Evolutionary conservation across 2,113 vertebrate species (phyloP).

Genomic region (Oceanodroma tethys): DNA sequence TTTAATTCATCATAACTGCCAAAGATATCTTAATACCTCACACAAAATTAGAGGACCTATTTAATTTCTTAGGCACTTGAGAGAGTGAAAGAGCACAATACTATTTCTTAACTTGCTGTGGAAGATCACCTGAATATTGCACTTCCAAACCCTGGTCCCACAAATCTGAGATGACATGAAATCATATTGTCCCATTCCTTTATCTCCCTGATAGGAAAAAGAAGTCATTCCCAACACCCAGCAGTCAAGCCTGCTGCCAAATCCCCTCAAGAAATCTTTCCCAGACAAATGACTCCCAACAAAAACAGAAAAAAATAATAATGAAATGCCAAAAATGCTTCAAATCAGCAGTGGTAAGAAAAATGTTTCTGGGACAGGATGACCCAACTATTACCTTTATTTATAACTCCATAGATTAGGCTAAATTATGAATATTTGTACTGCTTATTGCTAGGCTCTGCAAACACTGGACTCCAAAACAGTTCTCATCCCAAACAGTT

Average conservation of each 20-base stretch:
- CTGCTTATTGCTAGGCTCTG: neutral
- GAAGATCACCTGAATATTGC: neutral
- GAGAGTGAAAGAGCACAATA: neutral
- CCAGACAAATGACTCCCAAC: neutral
- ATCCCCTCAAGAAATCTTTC: neutral
- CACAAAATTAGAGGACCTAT: neutral
- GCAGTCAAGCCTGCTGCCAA: neutral
- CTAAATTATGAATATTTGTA: neutral
- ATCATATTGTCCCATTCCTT: neutral
- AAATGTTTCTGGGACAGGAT: conserved; percentile 1
- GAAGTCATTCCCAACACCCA: neutral
- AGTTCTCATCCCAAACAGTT: neutral
- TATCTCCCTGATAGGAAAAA: neutral
- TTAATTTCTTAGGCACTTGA: neutral
- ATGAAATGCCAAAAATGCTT: neutral
- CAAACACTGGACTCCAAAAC: neutral
- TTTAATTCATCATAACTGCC: neutral
- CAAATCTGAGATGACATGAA: neutral
- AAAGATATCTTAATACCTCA: neutral
- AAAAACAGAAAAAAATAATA: neutral
- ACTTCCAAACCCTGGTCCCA: neutral
- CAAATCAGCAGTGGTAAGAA: neutral
- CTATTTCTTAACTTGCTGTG: neutral
- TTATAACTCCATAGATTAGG: neutral
- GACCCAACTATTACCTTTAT: neutral